Evolutionary conservation across 2,797 vertebrate genomes (phyloP), one percentile per base, ranked within the genome.

Genomic region (Poecilia velifera): DNA sequence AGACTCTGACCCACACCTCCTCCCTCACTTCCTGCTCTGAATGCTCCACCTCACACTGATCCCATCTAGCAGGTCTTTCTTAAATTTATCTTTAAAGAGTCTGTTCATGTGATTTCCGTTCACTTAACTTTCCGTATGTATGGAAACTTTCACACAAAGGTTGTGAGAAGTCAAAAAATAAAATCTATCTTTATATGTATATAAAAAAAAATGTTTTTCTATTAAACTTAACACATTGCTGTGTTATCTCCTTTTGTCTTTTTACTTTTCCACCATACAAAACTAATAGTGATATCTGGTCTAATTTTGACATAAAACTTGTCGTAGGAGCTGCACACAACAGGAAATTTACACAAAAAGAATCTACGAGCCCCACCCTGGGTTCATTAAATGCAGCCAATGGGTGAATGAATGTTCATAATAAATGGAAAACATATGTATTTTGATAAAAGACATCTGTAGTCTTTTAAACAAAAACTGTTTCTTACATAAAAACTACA

Each of bases 351-450:
- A 89, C 80, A 79, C 62, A 79, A 88, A 71, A 93, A 71, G 92
- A 92, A 86, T 81, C 45, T 83, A 62, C 76, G 91, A 87, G 91
- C 94, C 93, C 93, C 94, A 93, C 94, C 94, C 94, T 88, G 82
- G 83, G 74, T 89, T 78, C 79, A 90, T 93, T 91, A 88, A 92
- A 90, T 86, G 43, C 45, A 86, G 83, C 82, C 89, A 87, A 72
- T 76, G 82, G 74, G 41, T 86, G 85, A 91, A 91, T 92, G 88
- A 88, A 89, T 91, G 84, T 80, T 47, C 51, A 76, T 31, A 41
- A 31, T 76, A 74, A 86, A 89, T 86, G 72, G 88, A 84, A 91
- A 92, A 91, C 86, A 87, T 64, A 86, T 87, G 82, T 84, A 81
- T 53, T 79, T 39, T 34, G 49, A 31, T 8, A 72, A 10, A 0